These are phyloP conservation scores for Microcaecilia unicolor DNA, from an alignment of 2,797 vertebrate species.

Conservation along the genomic window DNA sequence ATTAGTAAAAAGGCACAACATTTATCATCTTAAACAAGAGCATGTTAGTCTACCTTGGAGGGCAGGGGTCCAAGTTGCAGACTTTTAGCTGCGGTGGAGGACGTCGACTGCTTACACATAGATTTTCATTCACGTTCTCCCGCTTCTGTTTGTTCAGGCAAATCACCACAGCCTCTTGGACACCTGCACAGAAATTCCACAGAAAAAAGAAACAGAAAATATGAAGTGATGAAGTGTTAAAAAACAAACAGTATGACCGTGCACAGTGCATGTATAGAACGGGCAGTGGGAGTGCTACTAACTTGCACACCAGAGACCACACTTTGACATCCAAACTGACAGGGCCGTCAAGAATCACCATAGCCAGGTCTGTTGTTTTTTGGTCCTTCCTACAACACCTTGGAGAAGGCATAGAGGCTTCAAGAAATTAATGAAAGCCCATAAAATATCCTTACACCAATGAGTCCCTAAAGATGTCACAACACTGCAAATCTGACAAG, in stretches of 20 bases:
- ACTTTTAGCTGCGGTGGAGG: constrained; percentile 78
- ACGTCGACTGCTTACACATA: constrained; percentile 71
- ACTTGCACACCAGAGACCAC: too few species aligned
- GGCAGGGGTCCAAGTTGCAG: constrained; percentile 79
- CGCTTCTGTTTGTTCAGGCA: constrained; percentile 91
- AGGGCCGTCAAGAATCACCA: too few species aligned
- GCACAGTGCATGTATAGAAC: too few species aligned
- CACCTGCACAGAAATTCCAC: constrained; percentile 57
- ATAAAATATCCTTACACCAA: constrained; percentile 4
- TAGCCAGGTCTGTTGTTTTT: too few species aligned
- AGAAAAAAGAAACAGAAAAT: constrained; percentile 10
- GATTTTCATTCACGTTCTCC: constrained; percentile 61
- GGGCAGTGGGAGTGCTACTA: too few species aligned
- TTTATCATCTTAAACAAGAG: too few species aligned
- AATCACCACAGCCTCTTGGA: constrained; percentile 86
- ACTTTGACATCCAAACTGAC: too few species aligned
- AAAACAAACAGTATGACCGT: too few species aligned
- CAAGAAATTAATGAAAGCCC: too few species aligned
- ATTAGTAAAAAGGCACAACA: too few species aligned
- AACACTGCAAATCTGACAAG: not conserved
- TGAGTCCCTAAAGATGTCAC: constrained; percentile 9
- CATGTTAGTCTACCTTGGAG: constrained; percentile 83
- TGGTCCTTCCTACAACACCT: too few species aligned
- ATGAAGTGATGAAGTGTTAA: not conserved
- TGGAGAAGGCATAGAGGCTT: too few species aligned